phyloP scores from a whole-genome alignment of 2,113 vertebrate genomes.

The Stegastes partitus region DNA sequence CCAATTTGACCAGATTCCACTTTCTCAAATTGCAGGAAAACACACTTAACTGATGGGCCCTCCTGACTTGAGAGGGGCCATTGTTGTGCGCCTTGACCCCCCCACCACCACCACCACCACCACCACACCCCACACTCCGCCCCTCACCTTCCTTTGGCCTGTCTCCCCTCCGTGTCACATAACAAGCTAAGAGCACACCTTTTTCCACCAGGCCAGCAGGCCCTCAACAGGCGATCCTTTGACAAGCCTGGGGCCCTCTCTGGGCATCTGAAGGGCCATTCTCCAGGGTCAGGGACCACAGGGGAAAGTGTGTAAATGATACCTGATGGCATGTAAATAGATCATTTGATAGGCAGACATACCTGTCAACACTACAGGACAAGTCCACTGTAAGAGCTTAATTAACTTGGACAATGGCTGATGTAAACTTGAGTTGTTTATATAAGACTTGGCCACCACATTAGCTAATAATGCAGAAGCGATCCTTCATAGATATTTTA shows the following conservation, averaged over 20 bases:
- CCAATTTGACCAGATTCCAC: constrained; percentile 81
- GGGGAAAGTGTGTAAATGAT: constrained; percentile 74
- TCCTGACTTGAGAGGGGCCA: constrained; percentile 73
- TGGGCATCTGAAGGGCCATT: constrained; percentile 64
- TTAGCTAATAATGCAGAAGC: not conserved
- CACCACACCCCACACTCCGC: constrained; percentile 32
- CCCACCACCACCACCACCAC: not conserved
- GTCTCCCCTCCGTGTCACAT: constrained; percentile 73
- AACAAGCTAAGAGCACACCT: constrained; percentile 73
- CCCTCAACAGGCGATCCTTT: constrained; percentile 69
- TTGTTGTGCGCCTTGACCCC: constrained; percentile 69
- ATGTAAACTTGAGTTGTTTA: not conserved
- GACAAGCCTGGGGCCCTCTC: constrained; percentile 65
- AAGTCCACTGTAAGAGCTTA: constrained; percentile 15
- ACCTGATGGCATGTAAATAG: constrained; percentile 73
- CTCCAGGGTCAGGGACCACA: constrained; percentile 65
- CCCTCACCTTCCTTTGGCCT: constrained; percentile 69
- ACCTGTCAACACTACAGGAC: constrained; percentile 38
- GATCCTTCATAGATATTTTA: not conserved
- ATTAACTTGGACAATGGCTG: constrained; percentile 3
- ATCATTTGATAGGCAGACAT: constrained; percentile 61
- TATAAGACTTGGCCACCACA: not conserved
- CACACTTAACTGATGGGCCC: constrained; percentile 79
- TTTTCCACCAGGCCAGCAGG: constrained; percentile 54
- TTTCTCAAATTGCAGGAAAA: constrained; percentile 83